A percentile compares a stretch with the other conserved stretches of the same genome.
Evolutionary conservation across 2,888 invertebrate species (phyloP).

Genomic region (Eurytoma californica): DNA sequence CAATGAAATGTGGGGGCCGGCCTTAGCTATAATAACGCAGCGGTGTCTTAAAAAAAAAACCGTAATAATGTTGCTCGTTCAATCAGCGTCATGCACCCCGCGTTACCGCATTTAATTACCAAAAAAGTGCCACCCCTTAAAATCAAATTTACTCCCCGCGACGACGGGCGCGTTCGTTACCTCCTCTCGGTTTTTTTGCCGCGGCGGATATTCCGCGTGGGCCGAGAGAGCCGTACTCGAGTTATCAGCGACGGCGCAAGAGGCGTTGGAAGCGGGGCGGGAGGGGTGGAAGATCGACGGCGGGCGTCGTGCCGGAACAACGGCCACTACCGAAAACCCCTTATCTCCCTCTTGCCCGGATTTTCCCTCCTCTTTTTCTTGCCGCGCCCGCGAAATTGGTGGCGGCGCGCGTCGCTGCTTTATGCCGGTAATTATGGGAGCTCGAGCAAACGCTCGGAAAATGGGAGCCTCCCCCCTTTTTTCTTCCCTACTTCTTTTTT

Average conservation of each 20-base stretch:
- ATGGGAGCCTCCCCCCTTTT: not conserved
- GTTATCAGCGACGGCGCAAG: constrained; percentile 38
- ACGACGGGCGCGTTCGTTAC: constrained; percentile 39
- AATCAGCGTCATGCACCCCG: not conserved
- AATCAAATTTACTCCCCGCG: constrained; percentile 26
- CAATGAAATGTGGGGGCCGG: too few species aligned
- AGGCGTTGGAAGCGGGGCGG: constrained; percentile 9
- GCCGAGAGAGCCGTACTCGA: not conserved
- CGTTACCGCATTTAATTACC: not conserved
- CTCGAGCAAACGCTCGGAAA: constrained; percentile 10
- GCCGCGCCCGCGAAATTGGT: constrained; percentile 17
- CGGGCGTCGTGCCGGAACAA: constrained; percentile 42
- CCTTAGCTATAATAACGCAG: too few species aligned
- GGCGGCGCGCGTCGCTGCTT: constrained; percentile 10
- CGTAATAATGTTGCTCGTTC: too few species aligned
- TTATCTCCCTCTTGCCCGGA: constrained; percentile 41
- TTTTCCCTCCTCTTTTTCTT: constrained; percentile 6
- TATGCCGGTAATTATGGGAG: constrained; percentile 46
- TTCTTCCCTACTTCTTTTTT: too few species aligned
- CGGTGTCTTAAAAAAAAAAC: too few species aligned
- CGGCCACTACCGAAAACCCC: constrained; percentile 49
- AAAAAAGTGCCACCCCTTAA: constrained; percentile 4
- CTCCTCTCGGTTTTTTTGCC: constrained; percentile 21
- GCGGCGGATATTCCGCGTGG: constrained; percentile 12
- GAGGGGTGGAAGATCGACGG: constrained; percentile 42